phyloP scores from a whole-genome alignment of 2,113 vertebrate species.

The Nipponia nippon region DNA sequence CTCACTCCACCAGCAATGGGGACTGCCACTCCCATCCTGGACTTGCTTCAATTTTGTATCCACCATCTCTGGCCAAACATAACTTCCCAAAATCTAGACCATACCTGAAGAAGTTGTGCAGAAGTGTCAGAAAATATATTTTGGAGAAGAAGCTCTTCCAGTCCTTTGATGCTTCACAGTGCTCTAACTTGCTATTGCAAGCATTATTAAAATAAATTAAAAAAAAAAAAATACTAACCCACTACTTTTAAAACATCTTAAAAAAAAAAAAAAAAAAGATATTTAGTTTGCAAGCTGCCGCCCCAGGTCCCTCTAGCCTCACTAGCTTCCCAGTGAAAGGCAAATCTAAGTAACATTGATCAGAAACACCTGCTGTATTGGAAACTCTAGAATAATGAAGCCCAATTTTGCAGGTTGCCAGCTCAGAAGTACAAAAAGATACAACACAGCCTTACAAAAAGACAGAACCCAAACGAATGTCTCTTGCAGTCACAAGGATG shows the following conservation, averaged over 20 bases:
- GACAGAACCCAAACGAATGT: neutral
- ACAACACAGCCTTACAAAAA: neutral
- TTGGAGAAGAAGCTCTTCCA: neutral
- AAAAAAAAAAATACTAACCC: too few relatives aligned
- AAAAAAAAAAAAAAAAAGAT: neutral
- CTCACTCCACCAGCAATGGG: neutral
- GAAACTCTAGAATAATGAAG: neutral
- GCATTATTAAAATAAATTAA: neutral
- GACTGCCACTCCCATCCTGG: neutral
- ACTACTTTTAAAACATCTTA: neutral
- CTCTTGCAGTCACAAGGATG: neutral
- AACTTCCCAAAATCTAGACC: neutral
- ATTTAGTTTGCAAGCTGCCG: neutral
- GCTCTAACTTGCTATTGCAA: neutral
- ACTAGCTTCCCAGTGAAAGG: neutral
- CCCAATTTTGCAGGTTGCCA: neutral
- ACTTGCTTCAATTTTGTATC: neutral
- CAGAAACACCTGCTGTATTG: neutral
- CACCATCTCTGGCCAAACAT: neutral
- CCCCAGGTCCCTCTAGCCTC: neutral
- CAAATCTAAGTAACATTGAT: neutral
- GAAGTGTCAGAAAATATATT: neutral
- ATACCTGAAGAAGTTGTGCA: neutral
- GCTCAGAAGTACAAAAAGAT: neutral
- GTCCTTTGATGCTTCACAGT: neutral